Conservation (phyloP, 35 echinoderm and acorn worm genomes). For the Hemicentrotus pulcherrimus region DNA sequence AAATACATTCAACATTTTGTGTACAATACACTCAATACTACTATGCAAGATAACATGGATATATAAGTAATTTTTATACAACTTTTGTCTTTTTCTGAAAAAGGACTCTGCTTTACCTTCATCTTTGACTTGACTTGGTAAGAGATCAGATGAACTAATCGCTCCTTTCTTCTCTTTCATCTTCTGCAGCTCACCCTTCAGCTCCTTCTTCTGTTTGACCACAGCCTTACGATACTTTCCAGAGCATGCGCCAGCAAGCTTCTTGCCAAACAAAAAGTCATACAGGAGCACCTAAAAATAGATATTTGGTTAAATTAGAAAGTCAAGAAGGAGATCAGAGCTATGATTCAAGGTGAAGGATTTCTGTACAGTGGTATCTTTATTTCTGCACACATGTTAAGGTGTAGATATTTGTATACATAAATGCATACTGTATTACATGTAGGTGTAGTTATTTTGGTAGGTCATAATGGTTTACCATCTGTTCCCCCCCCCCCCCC, state of each 20-base stretch:
- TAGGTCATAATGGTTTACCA: too few relatives aligned
- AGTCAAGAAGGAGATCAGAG: too few relatives aligned
- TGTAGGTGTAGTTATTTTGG: too few relatives aligned
- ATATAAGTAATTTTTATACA: too few relatives aligned
- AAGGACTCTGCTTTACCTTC: conserved; percentile 22
- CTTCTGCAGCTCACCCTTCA: conserved; percentile 64
- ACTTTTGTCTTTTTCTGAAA: too few relatives aligned
- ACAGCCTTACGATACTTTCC: conserved; percentile 62
- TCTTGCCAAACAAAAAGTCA: conserved; percentile 77
- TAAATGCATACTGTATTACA: too few relatives aligned
- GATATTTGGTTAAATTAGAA: not conserved
- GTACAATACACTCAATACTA: too few relatives aligned
- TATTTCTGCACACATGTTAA: not conserved
- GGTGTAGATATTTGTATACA: not conserved
- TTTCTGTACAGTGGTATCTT: not conserved
- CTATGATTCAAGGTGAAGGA: not conserved
- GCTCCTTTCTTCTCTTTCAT: conserved; percentile 69
- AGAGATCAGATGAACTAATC: conserved; percentile 49
- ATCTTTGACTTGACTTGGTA: conserved; percentile 43
- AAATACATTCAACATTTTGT: too few relatives aligned
- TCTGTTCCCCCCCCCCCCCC: too few relatives aligned
- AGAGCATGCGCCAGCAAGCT: conserved; percentile 44
- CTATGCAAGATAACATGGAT: too few relatives aligned
- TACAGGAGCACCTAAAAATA: conserved; percentile 52
- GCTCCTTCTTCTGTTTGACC: conserved; percentile 51